Base-by-base conservation (phyloP, 2,888 invertebrate genomes). In the Nemotelus pantherinus region DNA sequence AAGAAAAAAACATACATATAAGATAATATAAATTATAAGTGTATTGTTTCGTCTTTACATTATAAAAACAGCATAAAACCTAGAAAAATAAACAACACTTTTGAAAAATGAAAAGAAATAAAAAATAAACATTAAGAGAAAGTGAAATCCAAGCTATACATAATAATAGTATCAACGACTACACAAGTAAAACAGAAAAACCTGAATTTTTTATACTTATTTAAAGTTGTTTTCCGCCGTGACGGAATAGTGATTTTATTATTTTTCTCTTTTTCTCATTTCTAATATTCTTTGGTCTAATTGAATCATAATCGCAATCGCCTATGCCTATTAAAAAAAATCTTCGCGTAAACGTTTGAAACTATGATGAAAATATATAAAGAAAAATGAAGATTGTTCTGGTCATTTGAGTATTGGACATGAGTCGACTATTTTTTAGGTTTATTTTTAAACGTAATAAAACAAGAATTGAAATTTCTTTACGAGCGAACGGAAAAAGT, bases 1-100 rank as follows among this genome's bases (percentile, higher is more conserved):
- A 25, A 25, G 79, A 79, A 81, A 80, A 76, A 78, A 79, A 80
- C 75, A 82, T 78, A 80, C 81, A 81, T 81, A 82, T 84, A 85
- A 84, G 83, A 83, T 79, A 84, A 83, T 82, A 83, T 84, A 84
- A 85, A 84, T 85, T 83, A 83, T 85, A 84, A 84, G 85, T 85
- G 85, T 85, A 84, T 84, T 85, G 83, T 85, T 83, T 84, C 82
- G 82, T 82, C 82, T 82, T 82, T 82, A 82, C 82, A 83, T 82
- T 81, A 81, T 81, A 81, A 82, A 80, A 82, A 82, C 63, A 77
- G 74, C 53, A 75, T 64, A 78, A 79, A 68, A 76, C 77, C 77
- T 77, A 78, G 74, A 77, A 79, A 78, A 78, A 75, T 67, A 79
- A 77, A 77, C 25, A 25, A 25, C 25, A 25, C 76, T 76, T 58